These are phyloP conservation scores for Clarias pachynema DNA, from an alignment of 2,797 vertebrate species.

Conservation along the genomic window DNA sequence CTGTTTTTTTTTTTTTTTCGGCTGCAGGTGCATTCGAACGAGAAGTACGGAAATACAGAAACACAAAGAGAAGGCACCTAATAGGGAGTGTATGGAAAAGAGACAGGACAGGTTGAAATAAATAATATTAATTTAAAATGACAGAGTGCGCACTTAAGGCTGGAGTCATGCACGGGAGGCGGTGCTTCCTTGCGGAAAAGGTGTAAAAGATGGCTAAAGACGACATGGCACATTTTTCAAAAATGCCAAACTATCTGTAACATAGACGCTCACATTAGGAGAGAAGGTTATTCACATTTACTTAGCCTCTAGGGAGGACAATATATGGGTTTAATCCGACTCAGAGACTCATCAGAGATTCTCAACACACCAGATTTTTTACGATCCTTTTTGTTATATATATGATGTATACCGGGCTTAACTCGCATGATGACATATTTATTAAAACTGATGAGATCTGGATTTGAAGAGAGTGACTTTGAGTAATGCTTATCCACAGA, in stretches of 20 bases:
- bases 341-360: conserved; percentile 48
- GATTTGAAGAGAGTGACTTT: conserved; percentile 34
- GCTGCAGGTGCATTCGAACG: conserved; percentile 40
- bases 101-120: conserved; percentile 29
- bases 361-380: conserved; percentile 4
- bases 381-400: not conserved
- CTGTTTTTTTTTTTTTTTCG: conserved; percentile 8
- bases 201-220: conserved; percentile 53
- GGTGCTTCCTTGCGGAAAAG: conserved; percentile 33
- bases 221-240: conserved; percentile 58
- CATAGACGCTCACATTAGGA: conserved; percentile 47
- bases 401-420: not conserved
- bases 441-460: conserved; percentile 40
- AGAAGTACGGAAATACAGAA: conserved; percentile 11
- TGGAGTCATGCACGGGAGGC: conserved; percentile 6
- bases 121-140: conserved; percentile 41
- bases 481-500: conserved; percentile 50
- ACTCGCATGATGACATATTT: conserved; percentile 23
- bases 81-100: not conserved
- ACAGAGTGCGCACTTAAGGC: conserved; percentile 29
- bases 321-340: conserved; percentile 44
- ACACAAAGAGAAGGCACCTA: conserved; percentile 4
- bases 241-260: conserved; percentile 57
- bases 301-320: conserved; percentile 41
- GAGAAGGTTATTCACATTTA: conserved; percentile 53